Base-by-base conservation (phyloP, 1,140 invertebrate species). In the Zaprionus tsacasi region DNA sequence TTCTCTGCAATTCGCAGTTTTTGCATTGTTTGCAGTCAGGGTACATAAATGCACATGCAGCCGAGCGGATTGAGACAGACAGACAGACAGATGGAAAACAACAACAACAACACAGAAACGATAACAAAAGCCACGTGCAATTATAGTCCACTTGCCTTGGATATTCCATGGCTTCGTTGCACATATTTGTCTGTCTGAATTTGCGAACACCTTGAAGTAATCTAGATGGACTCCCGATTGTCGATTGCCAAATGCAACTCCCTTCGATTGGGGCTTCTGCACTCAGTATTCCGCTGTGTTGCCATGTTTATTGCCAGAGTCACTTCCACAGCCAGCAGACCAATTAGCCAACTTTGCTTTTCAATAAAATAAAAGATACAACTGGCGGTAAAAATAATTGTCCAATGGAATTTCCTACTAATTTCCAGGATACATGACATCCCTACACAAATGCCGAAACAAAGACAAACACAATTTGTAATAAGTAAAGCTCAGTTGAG, bases 211-310 rank as follows among this genome's bases (percentile, higher is more conserved):
- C 15, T 66, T 30, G 36, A 11, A 50, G 66, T 80, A 76, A 80
- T 80, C 78, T 80, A 72, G 67, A 81, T 81, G 67, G 67, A 66
- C 78, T 81, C 61, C 73, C 72, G 66, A 81, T 77, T 77, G 79
- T 68, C 72, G 66, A 81, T 77, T 77, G 79, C 40, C 79, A 73
- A 78, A 77, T 72, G 73, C 58, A 77, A 73, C 77, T 68, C 61
- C 58, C 50, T 52, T 70, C 40, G 40, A 64, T 64, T 45, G 50
- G 27, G 30, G 38, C 25, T 56, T 10, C 55, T 15, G 12, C 12
- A 45, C n/a, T 45, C 27, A 30, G 3, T 10, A 40, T 40, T 13
- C 6, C 13, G 12, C 5, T 79, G 70, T 50, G 58, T 56, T 25
- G 12, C 36, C 36, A 40, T 30, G 27, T 4, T 40, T 13, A 40